phyloP scores from a whole-genome alignment of 2,888 invertebrate species.

The Drosophila quinaria region DNA sequence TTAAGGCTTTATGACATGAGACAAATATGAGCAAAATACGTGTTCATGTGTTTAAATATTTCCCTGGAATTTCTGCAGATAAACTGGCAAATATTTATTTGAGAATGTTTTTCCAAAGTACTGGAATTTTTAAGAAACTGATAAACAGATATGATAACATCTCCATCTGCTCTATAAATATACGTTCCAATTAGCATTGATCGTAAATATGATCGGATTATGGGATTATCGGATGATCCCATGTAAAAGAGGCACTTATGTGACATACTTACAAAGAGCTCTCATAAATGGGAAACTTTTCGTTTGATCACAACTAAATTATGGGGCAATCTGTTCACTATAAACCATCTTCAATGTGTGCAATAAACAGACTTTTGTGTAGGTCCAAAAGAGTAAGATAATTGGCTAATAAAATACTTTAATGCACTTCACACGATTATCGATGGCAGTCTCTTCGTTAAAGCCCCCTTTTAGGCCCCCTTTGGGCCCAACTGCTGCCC shows the following conservation, averaged over 20 bases:
- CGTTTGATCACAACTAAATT: constrained; percentile 25
- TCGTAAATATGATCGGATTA: constrained; percentile 52
- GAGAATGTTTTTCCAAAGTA: neutral
- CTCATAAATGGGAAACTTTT: constrained; percentile 11
- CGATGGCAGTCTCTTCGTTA: constrained; percentile 19
- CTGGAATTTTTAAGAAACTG: constrained; percentile 8
- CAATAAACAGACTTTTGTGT: constrained; percentile 34
- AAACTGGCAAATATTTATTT: constrained; percentile 22
- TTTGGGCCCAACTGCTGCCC: constrained; percentile 30
- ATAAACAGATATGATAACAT: constrained; percentile 1
- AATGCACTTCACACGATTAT: constrained; percentile 58
- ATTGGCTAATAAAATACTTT: constrained; percentile 65
- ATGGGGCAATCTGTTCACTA: constrained; percentile 10
- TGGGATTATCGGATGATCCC: constrained; percentile 36
- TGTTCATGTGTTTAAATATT: constrained; percentile 20
- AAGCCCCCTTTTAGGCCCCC: neutral
- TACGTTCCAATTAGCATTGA: constrained; percentile 20
- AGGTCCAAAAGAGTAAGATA: constrained; percentile 15
- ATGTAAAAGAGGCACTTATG: constrained; percentile 23
- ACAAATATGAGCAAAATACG: constrained; percentile 22
- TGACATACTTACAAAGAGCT: constrained; percentile 38
- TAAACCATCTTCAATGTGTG: constrained; percentile 11
- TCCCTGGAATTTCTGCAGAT: constrained; percentile 43
- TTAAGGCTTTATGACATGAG: constrained; percentile 3
- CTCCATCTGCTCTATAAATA: constrained; percentile 14